These are phyloP conservation scores for Caenorhabditis inopinata DNA, from an alignment of 1,140 invertebrate species.

Conservation along the genomic window DNA sequence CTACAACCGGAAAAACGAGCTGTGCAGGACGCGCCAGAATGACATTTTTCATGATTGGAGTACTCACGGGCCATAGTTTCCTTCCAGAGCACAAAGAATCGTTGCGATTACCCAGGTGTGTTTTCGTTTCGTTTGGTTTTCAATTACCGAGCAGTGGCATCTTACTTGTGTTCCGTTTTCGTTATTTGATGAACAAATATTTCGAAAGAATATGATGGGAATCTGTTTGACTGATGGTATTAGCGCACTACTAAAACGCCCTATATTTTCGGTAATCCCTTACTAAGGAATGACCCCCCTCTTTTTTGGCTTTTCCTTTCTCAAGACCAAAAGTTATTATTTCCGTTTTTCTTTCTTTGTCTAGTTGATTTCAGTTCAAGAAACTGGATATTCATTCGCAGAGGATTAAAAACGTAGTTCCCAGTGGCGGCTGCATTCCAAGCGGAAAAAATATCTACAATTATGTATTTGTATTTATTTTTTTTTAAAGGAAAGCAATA, in stretches of 20 bases:
- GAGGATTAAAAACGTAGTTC: not conserved
- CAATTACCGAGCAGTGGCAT: constrained; percentile 6
- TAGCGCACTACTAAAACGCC: not conserved
- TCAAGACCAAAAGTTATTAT: constrained; percentile 2
- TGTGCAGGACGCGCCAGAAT: constrained; percentile 18
- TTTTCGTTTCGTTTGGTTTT: constrained; percentile 12
- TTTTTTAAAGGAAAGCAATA: not conserved
- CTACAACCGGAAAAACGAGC: constrained; percentile 19
- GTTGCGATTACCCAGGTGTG: not conserved
- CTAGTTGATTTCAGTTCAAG: not conserved
- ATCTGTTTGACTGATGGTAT: not conserved
- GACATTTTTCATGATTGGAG: constrained; percentile 27
- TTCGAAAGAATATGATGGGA: not conserved
- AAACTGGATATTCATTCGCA: not conserved
- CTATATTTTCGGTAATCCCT: not conserved
- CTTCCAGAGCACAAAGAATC: not conserved
- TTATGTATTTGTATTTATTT: not conserved
- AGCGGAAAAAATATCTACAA: too few species aligned
- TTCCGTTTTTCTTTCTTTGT: too few species aligned
- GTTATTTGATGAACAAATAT: not conserved
- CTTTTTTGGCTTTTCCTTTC: not conserved
- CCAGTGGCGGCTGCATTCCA: too few species aligned
- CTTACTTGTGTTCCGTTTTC: not conserved
- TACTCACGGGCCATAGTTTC: not conserved
- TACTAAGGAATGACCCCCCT: not conserved